phyloP scores from a whole-genome alignment of 2,113 vertebrate species.

The Ictalurus punctatus region DNA sequence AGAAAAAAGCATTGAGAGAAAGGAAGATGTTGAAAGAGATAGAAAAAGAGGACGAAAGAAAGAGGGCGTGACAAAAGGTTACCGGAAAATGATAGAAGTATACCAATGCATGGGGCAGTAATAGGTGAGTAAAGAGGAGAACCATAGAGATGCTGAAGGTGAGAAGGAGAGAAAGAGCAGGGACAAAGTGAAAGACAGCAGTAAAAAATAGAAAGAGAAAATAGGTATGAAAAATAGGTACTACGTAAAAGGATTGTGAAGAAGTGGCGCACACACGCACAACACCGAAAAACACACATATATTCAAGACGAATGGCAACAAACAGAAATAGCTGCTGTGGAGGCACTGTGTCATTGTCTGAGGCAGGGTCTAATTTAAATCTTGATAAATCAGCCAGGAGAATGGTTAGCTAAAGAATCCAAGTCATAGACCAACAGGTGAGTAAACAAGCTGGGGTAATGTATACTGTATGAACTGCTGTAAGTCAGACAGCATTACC shows the following conservation, averaged over 20 bases:
- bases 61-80: neutral
- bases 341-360: slow-evolving; percentile 60
- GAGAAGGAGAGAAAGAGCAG: slow-evolving; percentile 59
- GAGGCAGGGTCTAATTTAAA: neutral
- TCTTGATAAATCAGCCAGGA: neutral
- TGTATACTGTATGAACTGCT: neutral
- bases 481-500: neutral
- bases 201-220: slow-evolving; percentile 27
- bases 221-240: slow-evolving; percentile 19
- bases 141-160: neutral
- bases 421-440: neutral
- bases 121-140: neutral
- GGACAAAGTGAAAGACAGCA: slow-evolving; percentile 8
- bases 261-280: slow-evolving; percentile 55
- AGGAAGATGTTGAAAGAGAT: slow-evolving; percentile 1
- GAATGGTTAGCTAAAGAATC: neutral
- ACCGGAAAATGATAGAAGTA: neutral
- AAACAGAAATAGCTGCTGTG: slow-evolving; percentile 57
- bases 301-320: slow-evolving; percentile 61
- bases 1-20: slow-evolving; percentile 10
- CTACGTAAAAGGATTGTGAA: slow-evolving; percentile 44
- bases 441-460: neutral
- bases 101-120: slow-evolving; percentile 41
- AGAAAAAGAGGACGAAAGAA: neutral
- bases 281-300: slow-evolving; percentile 50